These are phyloP conservation scores for Podotricha telesiphe DNA, from an alignment of 2,888 invertebrate species.

Conservation along the genomic window DNA sequence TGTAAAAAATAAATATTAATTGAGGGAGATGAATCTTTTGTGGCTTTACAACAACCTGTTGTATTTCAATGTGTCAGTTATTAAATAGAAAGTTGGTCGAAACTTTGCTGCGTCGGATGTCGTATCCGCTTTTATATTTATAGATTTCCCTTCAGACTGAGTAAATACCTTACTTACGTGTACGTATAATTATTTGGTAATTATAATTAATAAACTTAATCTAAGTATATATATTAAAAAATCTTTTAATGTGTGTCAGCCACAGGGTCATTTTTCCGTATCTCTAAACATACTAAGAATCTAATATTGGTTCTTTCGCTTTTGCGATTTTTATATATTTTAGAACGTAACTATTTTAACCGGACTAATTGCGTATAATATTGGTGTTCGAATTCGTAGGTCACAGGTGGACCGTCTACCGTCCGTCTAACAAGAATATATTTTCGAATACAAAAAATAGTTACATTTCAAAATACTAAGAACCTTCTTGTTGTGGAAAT, in stretches of 20 bases:
- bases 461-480: no score
- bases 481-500: no score
- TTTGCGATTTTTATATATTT: no score
- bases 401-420: no score
- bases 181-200: constrained; percentile 8
- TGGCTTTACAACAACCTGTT: constrained; percentile 21
- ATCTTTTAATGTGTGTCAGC: neutral
- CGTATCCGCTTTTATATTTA: constrained; percentile 21
- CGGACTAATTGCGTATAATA: no score
- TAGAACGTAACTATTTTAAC: no score
- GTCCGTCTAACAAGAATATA: no score
- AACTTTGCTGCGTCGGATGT: constrained; percentile 12
- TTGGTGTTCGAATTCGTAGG: no score
- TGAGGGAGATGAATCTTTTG: neutral
- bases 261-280: no score
- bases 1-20: neutral
- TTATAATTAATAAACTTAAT: neutral
- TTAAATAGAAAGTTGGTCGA: constrained; percentile 27
- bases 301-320: no score
- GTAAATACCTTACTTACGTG: neutral
- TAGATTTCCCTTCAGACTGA: neutral
- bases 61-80: constrained; percentile 18
- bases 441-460: no score
- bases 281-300: no score
- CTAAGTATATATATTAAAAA: neutral